phyloP scores from a whole-genome alignment of 2,797 vertebrate species.

The Enoplosus armatus region DNA sequence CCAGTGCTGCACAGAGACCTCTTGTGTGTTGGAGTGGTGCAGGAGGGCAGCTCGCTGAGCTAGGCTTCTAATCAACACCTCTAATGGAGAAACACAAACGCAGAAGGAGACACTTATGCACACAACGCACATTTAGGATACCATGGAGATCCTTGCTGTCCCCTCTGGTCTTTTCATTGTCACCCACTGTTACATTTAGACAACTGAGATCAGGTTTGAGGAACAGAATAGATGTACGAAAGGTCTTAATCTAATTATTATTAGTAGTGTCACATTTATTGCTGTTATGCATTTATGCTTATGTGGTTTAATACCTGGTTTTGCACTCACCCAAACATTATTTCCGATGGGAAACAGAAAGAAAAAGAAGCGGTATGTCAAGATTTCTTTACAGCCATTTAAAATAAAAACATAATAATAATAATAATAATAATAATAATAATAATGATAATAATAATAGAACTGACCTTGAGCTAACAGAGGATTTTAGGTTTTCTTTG shows the following conservation, averaged over 20 bases:
- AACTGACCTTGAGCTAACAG: background rate
- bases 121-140: constrained; percentile 36
- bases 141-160: constrained; percentile 28
- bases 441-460: background rate
- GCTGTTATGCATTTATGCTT: background rate
- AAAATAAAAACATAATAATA: too few species aligned
- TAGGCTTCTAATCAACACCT: constrained; percentile 77
- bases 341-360: background rate
- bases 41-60: constrained; percentile 52
- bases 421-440: background rate
- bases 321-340: background rate
- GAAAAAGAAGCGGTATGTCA: background rate
- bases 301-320: background rate
- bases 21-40: constrained; percentile 71
- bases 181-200: constrained; percentile 18
- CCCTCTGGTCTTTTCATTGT: constrained; percentile 40
- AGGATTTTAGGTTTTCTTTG: background rate
- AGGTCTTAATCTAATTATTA: constrained; percentile 8
- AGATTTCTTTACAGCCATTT: background rate
- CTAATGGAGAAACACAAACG: constrained; percentile 64
- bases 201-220: constrained; percentile 15
- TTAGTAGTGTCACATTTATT: background rate
- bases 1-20: constrained; percentile 76
- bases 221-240: background rate
- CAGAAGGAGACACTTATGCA: constrained; percentile 59